Percentiles rank a stretch among this genome's conserved stretches.
Conservation (phyloP, 2,888 invertebrate genomes). For the Chymomyza fuscimana region DNA sequence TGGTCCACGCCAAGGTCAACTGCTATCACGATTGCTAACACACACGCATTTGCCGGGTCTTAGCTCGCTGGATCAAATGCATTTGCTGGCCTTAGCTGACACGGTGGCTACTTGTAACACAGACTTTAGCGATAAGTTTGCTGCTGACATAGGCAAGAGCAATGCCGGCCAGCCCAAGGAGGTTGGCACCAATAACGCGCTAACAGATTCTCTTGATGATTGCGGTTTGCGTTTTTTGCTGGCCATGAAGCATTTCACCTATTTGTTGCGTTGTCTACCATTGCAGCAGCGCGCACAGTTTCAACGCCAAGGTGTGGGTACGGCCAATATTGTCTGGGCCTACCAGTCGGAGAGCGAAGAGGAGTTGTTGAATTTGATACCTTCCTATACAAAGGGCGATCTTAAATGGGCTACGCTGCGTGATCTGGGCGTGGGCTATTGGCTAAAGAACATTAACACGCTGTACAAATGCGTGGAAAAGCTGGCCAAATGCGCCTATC, state of each 20-base stretch:
- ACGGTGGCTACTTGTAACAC: slow-evolving; percentile 97
- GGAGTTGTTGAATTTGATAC: slow-evolving; percentile 93
- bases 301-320: slow-evolving; percentile 92
- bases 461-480: slow-evolving; percentile 93
- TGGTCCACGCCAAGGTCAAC: slow-evolving; percentile 91
- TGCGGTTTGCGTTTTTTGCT: slow-evolving; percentile 97
- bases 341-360: slow-evolving; percentile 99
- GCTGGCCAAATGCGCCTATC: slow-evolving; percentile 96
- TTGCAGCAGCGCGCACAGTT: slow-evolving; percentile 91
- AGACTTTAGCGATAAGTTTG: slow-evolving; percentile 91
- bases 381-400: slow-evolving; percentile 91
- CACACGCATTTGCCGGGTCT: slow-evolving; percentile 97
- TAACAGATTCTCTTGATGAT: slow-evolving; percentile 93
- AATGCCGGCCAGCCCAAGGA: slow-evolving; percentile 80
- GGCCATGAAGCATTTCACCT: slow-evolving; percentile 98
- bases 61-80: slow-evolving; percentile 99
- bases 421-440: slow-evolving; percentile 96
- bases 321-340: slow-evolving; percentile 98
- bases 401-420: slow-evolving; percentile 94
- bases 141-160: slow-evolving; percentile 84
- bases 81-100: slow-evolving; percentile 98
- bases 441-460: slow-evolving; percentile 92
- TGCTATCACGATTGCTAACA: slow-evolving; percentile 93
- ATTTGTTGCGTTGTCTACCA: slow-evolving; percentile 95
- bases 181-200: slow-evolving; percentile 80